Evolutionary conservation across 2,888 invertebrate genomes (phyloP).

Genomic region (Synanthedon tipuliformis): DNA sequence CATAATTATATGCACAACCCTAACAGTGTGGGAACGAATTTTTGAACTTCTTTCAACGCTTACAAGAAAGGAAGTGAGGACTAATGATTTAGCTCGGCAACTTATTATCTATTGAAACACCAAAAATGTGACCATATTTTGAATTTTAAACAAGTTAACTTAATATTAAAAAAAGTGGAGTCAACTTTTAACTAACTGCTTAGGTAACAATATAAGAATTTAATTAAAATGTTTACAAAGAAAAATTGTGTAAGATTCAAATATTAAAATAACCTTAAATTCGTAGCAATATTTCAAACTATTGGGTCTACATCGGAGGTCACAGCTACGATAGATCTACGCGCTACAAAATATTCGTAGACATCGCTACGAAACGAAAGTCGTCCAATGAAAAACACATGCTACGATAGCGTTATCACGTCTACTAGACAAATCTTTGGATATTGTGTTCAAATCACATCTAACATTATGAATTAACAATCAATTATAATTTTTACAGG

Average conservation of each 20-base stretch:
- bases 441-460: too few species aligned
- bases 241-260: too few species aligned
- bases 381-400: constrained; percentile 25
- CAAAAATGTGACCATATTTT: too few species aligned
- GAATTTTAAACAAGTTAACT: too few species aligned
- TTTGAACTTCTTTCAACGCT: constrained; percentile 1
- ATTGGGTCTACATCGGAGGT: constrained; percentile 30
- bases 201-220: too few species aligned
- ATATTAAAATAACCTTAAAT: too few species aligned
- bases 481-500: too few species aligned
- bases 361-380: constrained; percentile 35
- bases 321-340: constrained; percentile 44
- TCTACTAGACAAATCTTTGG: background rate
- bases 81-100: background rate
- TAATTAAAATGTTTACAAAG: too few species aligned
- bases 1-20: background rate
- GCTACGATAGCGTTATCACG: background rate
- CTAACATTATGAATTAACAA: too few species aligned
- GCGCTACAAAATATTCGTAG: constrained; percentile 41
- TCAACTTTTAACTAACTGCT: too few species aligned
- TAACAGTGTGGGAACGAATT: background rate
- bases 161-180: too few species aligned
- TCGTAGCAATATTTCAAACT: constrained; percentile 1
- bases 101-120: background rate
- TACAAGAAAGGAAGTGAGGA: background rate